These are phyloP conservation scores for Ammospiza maritima DNA, from an alignment of 2,797 vertebrate genomes.

Conservation along the genomic window DNA sequence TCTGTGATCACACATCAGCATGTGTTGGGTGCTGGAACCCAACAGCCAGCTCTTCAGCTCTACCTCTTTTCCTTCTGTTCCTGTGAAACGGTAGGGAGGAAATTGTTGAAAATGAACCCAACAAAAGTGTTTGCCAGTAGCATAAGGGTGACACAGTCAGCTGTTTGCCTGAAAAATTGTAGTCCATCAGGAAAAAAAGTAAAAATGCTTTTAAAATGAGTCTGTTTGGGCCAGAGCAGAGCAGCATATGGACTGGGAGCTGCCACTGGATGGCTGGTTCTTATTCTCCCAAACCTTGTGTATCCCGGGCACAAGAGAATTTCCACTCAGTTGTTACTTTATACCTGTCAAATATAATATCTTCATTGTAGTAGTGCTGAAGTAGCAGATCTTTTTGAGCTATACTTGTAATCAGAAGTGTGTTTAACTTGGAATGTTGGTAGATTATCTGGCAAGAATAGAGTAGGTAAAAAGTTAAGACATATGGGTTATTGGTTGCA, in stretches of 20 bases:
- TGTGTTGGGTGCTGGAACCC: not conserved
- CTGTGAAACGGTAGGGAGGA: not conserved
- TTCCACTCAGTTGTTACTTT: not conserved
- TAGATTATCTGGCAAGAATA: not conserved
- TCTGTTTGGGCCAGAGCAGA: not conserved
- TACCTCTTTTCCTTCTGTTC: not conserved
- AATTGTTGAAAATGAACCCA: not conserved
- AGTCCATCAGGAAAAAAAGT: not conserved
- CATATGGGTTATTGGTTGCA: not conserved
- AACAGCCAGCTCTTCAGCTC: not conserved
- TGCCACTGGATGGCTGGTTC: not conserved
- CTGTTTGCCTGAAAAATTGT: not conserved
- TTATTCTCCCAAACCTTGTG: not conserved
- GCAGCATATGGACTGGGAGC: not conserved
- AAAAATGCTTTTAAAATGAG: not conserved
- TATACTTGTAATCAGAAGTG: not conserved
- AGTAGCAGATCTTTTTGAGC: not conserved
- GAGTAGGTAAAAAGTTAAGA: not conserved
- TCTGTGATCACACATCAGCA: rapidly evolving
- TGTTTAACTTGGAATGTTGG: not conserved
- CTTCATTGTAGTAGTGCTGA: not conserved
- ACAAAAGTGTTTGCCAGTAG: not conserved
- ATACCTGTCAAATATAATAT: not conserved
- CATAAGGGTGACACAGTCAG: not conserved
- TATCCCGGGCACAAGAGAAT: not conserved